Evolutionary conservation across 64 coral and sea anemone species (phyloP).

Genomic region (Montipora efflorescens): DNA sequence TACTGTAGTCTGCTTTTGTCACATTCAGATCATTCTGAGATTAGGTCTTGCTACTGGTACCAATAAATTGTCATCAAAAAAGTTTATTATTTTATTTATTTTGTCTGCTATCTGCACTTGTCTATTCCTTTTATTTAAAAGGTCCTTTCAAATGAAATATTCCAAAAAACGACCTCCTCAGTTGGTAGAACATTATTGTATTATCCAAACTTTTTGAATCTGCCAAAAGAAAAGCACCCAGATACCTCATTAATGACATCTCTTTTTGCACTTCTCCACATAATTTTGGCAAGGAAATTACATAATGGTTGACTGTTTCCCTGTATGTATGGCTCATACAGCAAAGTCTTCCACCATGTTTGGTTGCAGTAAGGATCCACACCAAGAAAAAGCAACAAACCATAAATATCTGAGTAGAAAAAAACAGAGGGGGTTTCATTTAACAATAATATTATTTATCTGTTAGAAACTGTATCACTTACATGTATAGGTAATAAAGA

Average conservation of each 20-base stretch:
- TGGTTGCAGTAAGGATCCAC: constrained; percentile 89
- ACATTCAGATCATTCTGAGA: too few relatives aligned
- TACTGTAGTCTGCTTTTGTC: too few relatives aligned
- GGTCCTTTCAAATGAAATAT: too few relatives aligned
- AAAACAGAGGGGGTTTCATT: not conserved
- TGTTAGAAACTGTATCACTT: too few relatives aligned
- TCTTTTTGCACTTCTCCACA: constrained; percentile 94
- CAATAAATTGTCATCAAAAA: too few relatives aligned
- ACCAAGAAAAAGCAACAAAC: constrained; percentile 93
- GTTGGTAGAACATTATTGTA: not conserved
- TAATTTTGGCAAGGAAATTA: constrained; percentile 72
- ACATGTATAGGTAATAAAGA: too few relatives aligned
- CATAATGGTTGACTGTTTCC: constrained; percentile 76
- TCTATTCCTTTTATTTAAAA: too few relatives aligned
- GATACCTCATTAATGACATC: constrained; percentile 89
- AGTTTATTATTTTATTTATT: too few relatives aligned
- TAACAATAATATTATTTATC: not conserved
- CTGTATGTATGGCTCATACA: constrained; percentile 85
- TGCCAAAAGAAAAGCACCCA: not conserved
- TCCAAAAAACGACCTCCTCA: too few relatives aligned
- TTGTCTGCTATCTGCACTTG: too few relatives aligned
- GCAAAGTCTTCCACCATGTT: constrained; percentile 89
- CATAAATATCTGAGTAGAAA: constrained; percentile 85
- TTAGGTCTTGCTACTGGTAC: too few relatives aligned
- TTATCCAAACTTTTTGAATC: not conserved